Base-by-base conservation (phyloP, 1,140 invertebrate species). In the Neomicropteryx cornuta region DNA sequence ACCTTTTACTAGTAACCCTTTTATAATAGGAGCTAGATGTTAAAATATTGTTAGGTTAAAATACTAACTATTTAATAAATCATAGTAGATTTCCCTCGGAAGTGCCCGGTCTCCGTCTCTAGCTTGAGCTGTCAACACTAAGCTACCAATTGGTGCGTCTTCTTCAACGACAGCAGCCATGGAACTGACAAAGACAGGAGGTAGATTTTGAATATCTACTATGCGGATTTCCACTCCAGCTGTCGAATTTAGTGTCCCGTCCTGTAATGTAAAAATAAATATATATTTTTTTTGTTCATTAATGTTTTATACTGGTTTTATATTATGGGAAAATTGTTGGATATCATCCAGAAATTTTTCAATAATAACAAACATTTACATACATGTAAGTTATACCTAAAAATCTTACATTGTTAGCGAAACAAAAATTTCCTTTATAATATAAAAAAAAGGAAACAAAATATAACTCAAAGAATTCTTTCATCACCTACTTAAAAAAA, bases 61-160 rank as follows among this genome's bases (percentile, higher is more conserved):
- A 31, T 37, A 73, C 76, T 75, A 65, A 91, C 87, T 91, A 38
- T 78, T 82, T 13, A 88, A 62, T 19, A 91, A 61, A 48, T 89
- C 80, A 51, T 89, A 81, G 29, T 76, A 68, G 33, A 92, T 78
- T 50, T 76, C 76, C 20, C 87, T 69, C 0, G 87, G 86, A 48
- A 78, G 72, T 0, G 84, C 84, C 29, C 77, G 68, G 51, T 93
- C 88, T 0, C 85, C 86, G 56, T 92, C 89, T 29, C 78, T 68
- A 0, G 88, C 88, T 51, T 81, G 76, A 2, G 89, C 65, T 1
- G 76, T 81, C 59, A 90, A 75, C 1, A 87, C 83, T 8, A 84
- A 59, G 2, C 81, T 83, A n/a, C 87, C 87, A 32, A 92, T 86
- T 0, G 81, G 75, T 43, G 79, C 81, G 52, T 91, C 83, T 60